Evolutionary conservation across 1,140 invertebrate species (phyloP).

Genomic region (Lethocerus indicus): DNA sequence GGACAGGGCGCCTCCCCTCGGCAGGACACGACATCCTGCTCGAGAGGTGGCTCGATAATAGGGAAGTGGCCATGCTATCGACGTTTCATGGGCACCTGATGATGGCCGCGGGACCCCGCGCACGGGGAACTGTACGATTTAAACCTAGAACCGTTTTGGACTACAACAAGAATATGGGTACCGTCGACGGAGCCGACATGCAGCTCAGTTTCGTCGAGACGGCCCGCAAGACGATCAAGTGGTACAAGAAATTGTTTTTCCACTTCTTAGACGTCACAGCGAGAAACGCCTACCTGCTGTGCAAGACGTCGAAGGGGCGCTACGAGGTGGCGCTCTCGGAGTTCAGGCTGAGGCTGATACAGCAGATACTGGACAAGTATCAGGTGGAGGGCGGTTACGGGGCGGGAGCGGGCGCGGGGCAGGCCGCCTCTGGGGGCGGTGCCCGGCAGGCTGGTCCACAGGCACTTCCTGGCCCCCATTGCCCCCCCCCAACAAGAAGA

Average conservation of each 20-base stretch:
- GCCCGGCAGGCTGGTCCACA: no score
- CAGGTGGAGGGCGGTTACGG: no score
- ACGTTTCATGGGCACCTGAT: slow-evolving; percentile 18
- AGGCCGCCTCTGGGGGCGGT: no score
- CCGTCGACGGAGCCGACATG: slow-evolving; percentile 23
- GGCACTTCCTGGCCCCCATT: no score
- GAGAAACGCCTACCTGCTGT: slow-evolving; percentile 5
- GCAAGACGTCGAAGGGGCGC: no score
- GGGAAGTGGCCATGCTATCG: slow-evolving; percentile 21
- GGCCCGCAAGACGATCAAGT: slow-evolving; percentile 22
- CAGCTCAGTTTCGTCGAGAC: slow-evolving; percentile 19
- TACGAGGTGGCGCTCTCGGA: no score
- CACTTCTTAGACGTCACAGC: slow-evolving; percentile 18
- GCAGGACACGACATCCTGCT: slow-evolving; percentile 20
- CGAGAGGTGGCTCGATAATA: slow-evolving; percentile 20
- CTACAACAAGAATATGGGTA: slow-evolving; percentile 24
- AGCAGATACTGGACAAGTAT: no score
- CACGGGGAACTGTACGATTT: slow-evolving; percentile 4
- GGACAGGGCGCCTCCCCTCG: no score
- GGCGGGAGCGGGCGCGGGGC: no score
- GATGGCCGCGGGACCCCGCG: slow-evolving; percentile 11
- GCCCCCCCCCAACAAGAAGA: no score
- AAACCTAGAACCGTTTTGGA: slow-evolving; percentile 24
- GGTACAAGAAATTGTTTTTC: slow-evolving; percentile 24
- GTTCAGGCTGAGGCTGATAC: no score